A percentile compares a stretch with the other conserved stretches of the same genome.
phyloP scores from a whole-genome alignment of 2,888 invertebrate species.

The Caradrina clavipalpis region DNA sequence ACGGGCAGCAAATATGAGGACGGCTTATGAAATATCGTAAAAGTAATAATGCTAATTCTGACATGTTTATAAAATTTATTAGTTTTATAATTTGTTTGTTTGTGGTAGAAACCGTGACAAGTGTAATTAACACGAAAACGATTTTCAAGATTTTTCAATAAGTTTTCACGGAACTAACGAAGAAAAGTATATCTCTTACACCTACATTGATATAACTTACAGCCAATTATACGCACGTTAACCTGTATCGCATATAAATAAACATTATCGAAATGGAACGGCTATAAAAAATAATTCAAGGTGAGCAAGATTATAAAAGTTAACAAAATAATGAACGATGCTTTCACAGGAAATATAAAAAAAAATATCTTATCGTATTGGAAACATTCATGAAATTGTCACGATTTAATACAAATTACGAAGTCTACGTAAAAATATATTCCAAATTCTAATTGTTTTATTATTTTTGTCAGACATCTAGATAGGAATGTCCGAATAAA shows the following conservation, averaged over 20 bases:
- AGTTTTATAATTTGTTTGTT: conserved; percentile 1
- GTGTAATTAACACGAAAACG: conserved; percentile 12
- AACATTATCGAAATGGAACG: conserved; percentile 16
- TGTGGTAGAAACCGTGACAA: not conserved
- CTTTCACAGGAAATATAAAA: conserved; percentile 13
- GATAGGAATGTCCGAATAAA: not conserved
- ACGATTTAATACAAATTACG: not conserved
- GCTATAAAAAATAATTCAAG: conserved; percentile 36
- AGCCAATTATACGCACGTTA: conserved; percentile 12
- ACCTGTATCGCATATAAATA: conserved; percentile 18
- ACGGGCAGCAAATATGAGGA: not conserved
- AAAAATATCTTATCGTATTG: conserved; percentile 12
- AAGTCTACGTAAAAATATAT: too few species aligned
- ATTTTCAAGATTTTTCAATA: conserved; percentile 11
- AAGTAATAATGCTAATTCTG: not conserved
- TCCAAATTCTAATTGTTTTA: not conserved
- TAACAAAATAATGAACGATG: conserved; percentile 4
- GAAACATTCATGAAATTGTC: conserved; percentile 19
- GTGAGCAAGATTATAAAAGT: conserved; percentile 7
- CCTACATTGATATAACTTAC: conserved; percentile 5
- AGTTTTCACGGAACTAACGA: conserved; percentile 22
- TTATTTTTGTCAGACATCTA: not conserved
- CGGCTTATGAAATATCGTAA: not conserved
- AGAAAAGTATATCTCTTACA: conserved; percentile 14
- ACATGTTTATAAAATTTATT: not conserved